Evolutionary conservation across 2,113 vertebrate species (phyloP).

Genomic region (Tyto alba): DNA sequence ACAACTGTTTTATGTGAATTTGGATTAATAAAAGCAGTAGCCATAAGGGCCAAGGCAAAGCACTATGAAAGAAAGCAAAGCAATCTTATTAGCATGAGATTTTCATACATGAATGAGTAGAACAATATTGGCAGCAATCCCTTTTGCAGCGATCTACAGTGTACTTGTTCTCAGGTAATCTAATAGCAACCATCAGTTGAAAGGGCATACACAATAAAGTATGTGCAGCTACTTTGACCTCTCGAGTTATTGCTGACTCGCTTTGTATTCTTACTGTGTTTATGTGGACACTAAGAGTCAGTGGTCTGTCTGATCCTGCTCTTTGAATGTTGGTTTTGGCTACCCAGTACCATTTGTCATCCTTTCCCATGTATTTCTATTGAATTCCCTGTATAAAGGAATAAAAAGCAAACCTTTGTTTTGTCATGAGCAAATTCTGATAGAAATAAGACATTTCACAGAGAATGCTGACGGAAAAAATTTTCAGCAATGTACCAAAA

Average conservation of each 20-base stretch:
- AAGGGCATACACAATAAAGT: not conserved
- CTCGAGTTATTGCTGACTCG: not conserved
- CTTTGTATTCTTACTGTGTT: not conserved
- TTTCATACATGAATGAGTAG: not conserved
- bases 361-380: not conserved
- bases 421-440: not conserved
- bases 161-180: not conserved
- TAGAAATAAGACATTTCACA: not conserved
- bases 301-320: not conserved
- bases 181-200: not conserved
- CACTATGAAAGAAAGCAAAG: not conserved
- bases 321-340: not conserved
- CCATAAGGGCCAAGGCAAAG: not conserved
- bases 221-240: not conserved
- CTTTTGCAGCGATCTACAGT: not conserved
- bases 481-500: not conserved
- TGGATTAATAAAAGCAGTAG: not conserved
- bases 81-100: not conserved
- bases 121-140: not conserved
- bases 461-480: not conserved
- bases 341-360: not conserved
- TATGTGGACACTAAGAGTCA: not conserved
- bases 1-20: not conserved
- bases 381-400: not conserved
- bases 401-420: not conserved